Base-by-base conservation (phyloP, 1,140 invertebrate genomes). In the Caenorhabditis briggsae region DNA sequence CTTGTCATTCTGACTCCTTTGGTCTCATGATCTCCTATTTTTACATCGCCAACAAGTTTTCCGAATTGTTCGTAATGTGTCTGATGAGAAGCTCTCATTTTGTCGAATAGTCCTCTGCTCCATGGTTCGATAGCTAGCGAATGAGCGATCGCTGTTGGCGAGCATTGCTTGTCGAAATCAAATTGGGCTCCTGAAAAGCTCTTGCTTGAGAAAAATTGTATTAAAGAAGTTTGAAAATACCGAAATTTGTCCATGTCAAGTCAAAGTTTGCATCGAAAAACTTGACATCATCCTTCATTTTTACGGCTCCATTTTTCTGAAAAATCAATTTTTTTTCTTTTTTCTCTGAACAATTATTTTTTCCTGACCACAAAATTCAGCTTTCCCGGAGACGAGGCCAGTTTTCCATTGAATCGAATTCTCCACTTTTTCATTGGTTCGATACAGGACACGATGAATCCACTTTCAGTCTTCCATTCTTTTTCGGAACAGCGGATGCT, bases 1-100 rank as follows among this genome's bases (percentile, higher is more conserved):
- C 88, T 88, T 18, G 83, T 87, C 88, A 90, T 78, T 74, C 58
- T 43, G 12, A 90, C 20, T n/a, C 84, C 50, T 6, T 82, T 58
- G 5, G 25, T 59, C 18, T 25, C 59, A 56, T 90, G 50, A 23
- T 82, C 85, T 18, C 64, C 88, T 18, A 90, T 86, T 46, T 64
- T 55, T 43, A 91, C 48, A 41, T 50, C 50, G 41, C 90, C 90
- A n/a, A 82, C 46, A 18, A 90, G 53, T 6, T 78, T 70, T 14
- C 90, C 90, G 59, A 91, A 90, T 64, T 88, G 90, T 64, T 90
- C 90, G 53, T 90, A 90, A 70, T 90, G 90, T n/a, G 86, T 87
- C 65, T 90, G 90, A 87, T 90, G 90, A 7, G 83, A 82, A 5
- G 55, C 59, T 85, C 90, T 85, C 20, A 90, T 78, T 48, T 86